Base-by-base conservation (phyloP, 2,888 invertebrate species). In the Abrostola triplasia region DNA sequence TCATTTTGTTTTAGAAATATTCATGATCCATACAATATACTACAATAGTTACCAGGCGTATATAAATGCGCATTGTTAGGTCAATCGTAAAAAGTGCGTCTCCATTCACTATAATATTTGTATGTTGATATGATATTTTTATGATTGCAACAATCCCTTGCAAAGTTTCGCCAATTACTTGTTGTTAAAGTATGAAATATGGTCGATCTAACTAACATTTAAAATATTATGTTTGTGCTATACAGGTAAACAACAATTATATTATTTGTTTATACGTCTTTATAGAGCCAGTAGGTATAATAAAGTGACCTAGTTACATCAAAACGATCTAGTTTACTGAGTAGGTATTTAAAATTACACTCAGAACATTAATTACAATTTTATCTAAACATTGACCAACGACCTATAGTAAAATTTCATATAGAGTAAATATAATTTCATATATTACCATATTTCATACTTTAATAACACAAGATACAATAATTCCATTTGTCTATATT, bases 61-160 rank as follows among this genome's bases (percentile, higher is more conserved):
- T 64, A 66, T 80, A 78, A 80, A 78, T 78, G 80, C 80, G 69
- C 42, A 61, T 67, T 52, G 12, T 68, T 58, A 47, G n/a, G 47
- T 59, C 65, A 74, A 80, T 66, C 12, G 59, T 74, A 81, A 74
- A 74, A 79, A 79, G 77, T 76, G 67, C 61, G 5, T 10, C 72
- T 59, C 65, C 59, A 48, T 61, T 70, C 60, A 67, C 69, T 79
- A 79, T 57, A 65, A 68, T 76, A 79, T 74, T 74, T 66, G 71
- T 80, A 51, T 73, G 67, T 79, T 78, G 78, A 78, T 78, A 84
- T 83, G 84, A 81, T 73, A 81, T 70, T 59, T 47, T 64, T 83
- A 67, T 70, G 77, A 82, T 84, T 82, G 83, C 83, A 82, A 68
- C 74, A 36, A 64, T 71, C 80, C 74, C 76, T 75, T 70, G 72